Evolutionary conservation across 2,797 vertebrate species (phyloP).

Genomic region (Vespertilio murinus): DNA sequence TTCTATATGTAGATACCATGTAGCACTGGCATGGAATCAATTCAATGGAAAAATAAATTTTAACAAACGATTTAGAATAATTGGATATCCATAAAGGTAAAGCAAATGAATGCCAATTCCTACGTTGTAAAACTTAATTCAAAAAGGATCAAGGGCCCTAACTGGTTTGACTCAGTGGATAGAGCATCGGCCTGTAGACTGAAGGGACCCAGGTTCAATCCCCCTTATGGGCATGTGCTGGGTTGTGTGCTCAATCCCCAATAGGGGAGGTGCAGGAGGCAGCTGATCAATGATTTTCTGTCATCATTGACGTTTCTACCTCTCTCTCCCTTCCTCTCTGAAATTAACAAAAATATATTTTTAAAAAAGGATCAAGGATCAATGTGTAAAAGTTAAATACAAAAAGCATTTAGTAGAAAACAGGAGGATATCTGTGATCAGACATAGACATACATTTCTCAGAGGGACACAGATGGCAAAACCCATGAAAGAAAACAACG

Average conservation of each 20-base stretch:
- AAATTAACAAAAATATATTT: too few relatives aligned
- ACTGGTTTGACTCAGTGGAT: too few relatives aligned
- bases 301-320: too few relatives aligned
- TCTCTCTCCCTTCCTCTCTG: too few relatives aligned
- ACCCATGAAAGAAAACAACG: neutral
- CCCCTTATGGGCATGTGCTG: too few relatives aligned
- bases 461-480: neutral
- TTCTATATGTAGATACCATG: neutral
- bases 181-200: too few relatives aligned
- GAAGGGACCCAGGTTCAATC: too few relatives aligned
- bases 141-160: neutral
- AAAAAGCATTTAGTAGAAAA: neutral
- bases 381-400: neutral
- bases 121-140: neutral
- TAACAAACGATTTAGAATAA: neutral
- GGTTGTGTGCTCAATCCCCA: too few relatives aligned
- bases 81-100: neutral
- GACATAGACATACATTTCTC: neutral
- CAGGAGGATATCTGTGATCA: neutral
- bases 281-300: too few relatives aligned
- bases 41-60: neutral
- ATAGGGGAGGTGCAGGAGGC: too few relatives aligned
- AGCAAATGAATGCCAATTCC: neutral
- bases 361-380: neutral
- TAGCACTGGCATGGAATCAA: neutral